These are phyloP conservation scores for Drosophila malerkotliana DNA, from an alignment of 1,140 invertebrate species.

Conservation along the genomic window DNA sequence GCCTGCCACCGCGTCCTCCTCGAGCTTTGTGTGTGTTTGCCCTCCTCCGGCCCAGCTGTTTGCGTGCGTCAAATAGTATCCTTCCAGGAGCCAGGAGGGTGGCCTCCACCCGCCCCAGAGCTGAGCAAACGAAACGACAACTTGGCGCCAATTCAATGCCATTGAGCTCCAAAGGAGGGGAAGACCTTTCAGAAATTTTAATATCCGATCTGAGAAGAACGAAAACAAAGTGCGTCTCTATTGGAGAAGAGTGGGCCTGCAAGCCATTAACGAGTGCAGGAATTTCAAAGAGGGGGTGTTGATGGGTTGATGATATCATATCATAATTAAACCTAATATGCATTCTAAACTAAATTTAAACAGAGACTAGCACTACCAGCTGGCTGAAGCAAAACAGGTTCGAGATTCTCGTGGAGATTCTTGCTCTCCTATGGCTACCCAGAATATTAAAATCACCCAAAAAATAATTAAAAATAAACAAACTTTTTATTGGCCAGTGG, in stretches of 20 bases:
- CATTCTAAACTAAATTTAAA: constrained; percentile 4
- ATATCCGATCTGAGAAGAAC: constrained; percentile 8
- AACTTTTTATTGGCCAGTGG: constrained; percentile 13
- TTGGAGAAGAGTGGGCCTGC: background rate
- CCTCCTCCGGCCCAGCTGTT: constrained; percentile 63
- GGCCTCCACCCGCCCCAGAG: background rate
- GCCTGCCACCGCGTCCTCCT: constrained; percentile 30
- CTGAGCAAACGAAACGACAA: constrained; percentile 32
- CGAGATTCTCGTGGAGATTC: no score
- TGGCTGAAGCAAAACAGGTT: background rate
- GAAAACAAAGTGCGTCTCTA: constrained; percentile 2
- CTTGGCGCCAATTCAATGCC: constrained; percentile 65
- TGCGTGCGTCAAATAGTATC: constrained; percentile 62
- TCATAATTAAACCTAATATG: constrained; percentile 1
- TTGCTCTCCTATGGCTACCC: no score
- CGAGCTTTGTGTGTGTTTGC: constrained; percentile 60
- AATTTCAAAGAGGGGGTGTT: constrained; percentile 2
- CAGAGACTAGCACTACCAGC: background rate
- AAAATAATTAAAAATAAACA: constrained; percentile 27
- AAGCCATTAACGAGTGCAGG: background rate
- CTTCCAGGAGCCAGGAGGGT: constrained; percentile 19
- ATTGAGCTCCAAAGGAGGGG: constrained; percentile 1
- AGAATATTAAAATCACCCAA: background rate
- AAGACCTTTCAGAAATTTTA: constrained; percentile 2
- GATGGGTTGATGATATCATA: constrained; percentile 41